phyloP scores from a whole-genome alignment of 2,797 vertebrate species.

The Scyliorhinus canicula region DNA sequence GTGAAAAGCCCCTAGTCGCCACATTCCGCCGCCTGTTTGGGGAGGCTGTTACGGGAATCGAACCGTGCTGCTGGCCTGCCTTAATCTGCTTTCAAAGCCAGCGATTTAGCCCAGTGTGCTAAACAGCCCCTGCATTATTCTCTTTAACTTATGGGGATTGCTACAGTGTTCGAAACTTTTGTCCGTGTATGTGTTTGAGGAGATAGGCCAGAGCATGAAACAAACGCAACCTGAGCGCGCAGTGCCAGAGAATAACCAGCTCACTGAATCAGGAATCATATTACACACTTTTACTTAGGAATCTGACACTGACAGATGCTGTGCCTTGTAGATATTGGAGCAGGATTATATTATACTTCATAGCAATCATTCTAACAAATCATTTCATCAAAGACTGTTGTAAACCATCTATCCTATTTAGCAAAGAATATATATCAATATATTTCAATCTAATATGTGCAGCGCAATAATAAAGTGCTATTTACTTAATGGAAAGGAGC shows the following conservation, averaged over 20 bases:
- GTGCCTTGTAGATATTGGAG: neutral
- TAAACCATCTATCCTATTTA: slow-evolving; percentile 29
- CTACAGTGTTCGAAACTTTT: neutral
- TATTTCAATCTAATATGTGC: neutral
- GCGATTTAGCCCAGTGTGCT: no score
- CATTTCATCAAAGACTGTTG: slow-evolving; percentile 30
- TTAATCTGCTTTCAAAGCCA: no score
- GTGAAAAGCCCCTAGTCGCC: no score
- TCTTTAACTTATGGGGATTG: neutral
- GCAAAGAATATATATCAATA: slow-evolving; percentile 15
- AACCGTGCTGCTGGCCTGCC: no score
- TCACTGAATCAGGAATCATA: no score
- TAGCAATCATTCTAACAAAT: slow-evolving; percentile 27
- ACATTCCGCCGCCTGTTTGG: no score
- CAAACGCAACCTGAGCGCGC: neutral
- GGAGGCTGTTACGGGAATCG: no score
- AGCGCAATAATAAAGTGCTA: neutral
- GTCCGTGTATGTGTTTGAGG: neutral
- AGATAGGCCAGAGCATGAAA: no score
- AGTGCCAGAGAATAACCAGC: neutral
- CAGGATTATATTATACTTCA: slow-evolving; percentile 29
- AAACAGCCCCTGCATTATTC: no score
- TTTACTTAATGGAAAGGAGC: neutral
- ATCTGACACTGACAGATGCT: neutral
- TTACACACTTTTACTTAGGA: neutral